Percentiles rank a stretch among this genome's conserved stretches.
phyloP scores from a whole-genome alignment of 2,888 invertebrate species.

The Trissoscelio sp. region DNA sequence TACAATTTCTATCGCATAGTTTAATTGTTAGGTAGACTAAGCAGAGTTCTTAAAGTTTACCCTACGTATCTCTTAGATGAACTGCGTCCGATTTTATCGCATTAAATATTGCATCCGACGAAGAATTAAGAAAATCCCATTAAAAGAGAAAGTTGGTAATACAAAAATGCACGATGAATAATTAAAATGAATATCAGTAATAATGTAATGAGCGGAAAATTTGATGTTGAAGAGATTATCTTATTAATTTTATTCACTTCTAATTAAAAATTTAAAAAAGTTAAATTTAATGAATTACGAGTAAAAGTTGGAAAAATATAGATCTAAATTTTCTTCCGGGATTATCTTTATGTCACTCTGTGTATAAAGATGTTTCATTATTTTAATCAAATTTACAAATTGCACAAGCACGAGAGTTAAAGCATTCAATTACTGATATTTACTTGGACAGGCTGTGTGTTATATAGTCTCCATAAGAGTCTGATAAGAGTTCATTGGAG shows the following conservation, averaged over 20 bases:
- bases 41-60: conserved; percentile 67
- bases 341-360: neutral
- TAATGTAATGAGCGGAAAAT: conserved; percentile 38
- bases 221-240: conserved; percentile 9
- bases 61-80: conserved; percentile 67
- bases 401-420: conserved; percentile 1
- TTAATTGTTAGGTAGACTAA: conserved; percentile 67
- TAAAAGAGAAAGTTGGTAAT: conserved; percentile 58
- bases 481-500: conserved; percentile 55
- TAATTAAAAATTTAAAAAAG: neutral
- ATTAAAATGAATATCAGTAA: conserved; percentile 37
- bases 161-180: conserved; percentile 50
- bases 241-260: neutral
- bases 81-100: conserved; percentile 65
- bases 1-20: conserved; percentile 64
- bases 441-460: conserved; percentile 43
- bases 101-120: conserved; percentile 65
- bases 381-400: conserved; percentile 42
- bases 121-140: conserved; percentile 63
- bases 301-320: neutral
- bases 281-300: no score
- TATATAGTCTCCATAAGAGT: conserved; percentile 39
- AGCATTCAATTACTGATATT: conserved; percentile 51
- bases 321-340: neutral
- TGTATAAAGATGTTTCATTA: conserved; percentile 6